Percentiles rank a stretch among this genome's conserved stretches.
These are phyloP conservation scores for Triplophysa bombifrons DNA, from an alignment of 2,797 vertebrate genomes.

Conservation along the genomic window DNA sequence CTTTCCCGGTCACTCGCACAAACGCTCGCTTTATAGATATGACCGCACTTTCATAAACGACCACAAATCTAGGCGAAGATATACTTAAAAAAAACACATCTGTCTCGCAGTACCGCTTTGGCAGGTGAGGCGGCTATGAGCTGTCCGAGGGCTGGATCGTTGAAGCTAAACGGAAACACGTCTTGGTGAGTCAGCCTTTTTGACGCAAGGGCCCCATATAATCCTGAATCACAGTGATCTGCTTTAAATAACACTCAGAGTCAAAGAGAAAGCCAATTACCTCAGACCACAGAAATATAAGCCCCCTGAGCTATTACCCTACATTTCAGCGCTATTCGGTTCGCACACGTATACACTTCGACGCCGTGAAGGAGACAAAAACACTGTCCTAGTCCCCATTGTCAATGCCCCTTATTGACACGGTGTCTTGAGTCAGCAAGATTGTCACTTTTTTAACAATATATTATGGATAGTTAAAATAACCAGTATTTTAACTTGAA, in stretches of 20 bases:
- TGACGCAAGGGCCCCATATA: conserved; percentile 41
- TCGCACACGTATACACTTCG: neutral
- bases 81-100: conserved; percentile 35
- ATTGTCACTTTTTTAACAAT: neutral
- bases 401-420: conserved; percentile 16
- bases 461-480: conserved; percentile 3
- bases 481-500: conserved; percentile 2
- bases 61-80: conserved; percentile 21
- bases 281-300: conserved; percentile 12
- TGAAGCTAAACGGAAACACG: conserved; percentile 38
- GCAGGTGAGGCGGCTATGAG: conserved; percentile 28
- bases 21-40: conserved; percentile 36
- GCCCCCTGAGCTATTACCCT: conserved; percentile 19
- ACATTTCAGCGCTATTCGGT: neutral
- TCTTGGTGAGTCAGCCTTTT: conserved; percentile 44
- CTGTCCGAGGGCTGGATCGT: conserved; percentile 5
- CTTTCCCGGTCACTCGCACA: conserved; percentile 42
- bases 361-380: neutral
- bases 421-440: conserved; percentile 12
- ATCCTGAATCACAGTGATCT: conserved; percentile 36
- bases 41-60: conserved; percentile 20
- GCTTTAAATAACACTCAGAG: conserved; percentile 31
- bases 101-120: conserved; percentile 32
- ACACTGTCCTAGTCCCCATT: conserved; percentile 13
- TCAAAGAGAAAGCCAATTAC: conserved; percentile 31